A percentile compares a stretch with the other conserved stretches of the same genome.
Evolutionary conservation across 2,888 invertebrate species (phyloP).

Genomic region (Alloscopus bannaensis): DNA sequence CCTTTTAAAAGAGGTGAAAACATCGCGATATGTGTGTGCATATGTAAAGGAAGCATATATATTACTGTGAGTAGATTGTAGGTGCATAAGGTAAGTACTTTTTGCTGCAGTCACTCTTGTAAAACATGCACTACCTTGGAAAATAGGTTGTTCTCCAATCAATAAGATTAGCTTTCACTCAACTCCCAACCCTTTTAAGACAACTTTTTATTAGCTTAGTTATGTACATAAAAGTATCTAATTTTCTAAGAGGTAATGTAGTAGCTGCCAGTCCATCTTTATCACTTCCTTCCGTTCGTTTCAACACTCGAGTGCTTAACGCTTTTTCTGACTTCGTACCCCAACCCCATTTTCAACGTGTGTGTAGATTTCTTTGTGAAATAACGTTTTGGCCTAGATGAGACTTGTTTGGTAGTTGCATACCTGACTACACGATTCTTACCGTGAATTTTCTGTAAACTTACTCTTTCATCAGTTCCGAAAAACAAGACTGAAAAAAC

Average conservation of each 20-base stretch:
- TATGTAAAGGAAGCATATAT: not conserved
- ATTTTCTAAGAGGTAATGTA: conserved; percentile 33
- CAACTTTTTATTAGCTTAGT: conserved; percentile 40
- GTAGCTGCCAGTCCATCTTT: conserved; percentile 39
- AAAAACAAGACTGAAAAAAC: conserved; percentile 15
- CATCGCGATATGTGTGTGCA: not conserved
- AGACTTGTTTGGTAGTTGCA: no score
- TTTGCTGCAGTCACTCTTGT: no score
- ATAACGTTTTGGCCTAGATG: no score
- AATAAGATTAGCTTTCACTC: conserved; percentile 37
- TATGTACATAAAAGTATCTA: conserved; percentile 31
- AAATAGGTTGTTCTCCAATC: conserved; percentile 41
- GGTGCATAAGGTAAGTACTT: no score
- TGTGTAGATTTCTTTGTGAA: no score
- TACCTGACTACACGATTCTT: no score
- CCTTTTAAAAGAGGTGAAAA: no score
- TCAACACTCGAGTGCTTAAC: no score
- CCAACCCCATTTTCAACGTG: no score
- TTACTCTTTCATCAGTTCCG: not conserved
- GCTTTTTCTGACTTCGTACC: not conserved
- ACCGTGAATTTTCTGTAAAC: no score
- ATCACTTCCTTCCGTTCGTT: conserved; percentile 30
- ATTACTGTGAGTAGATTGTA: no score
- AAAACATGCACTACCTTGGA: no score
- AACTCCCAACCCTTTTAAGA: conserved; percentile 17